Evolutionary conservation across 1,140 invertebrate species (phyloP).

Genomic region (Palaemon carinicauda): DNA sequence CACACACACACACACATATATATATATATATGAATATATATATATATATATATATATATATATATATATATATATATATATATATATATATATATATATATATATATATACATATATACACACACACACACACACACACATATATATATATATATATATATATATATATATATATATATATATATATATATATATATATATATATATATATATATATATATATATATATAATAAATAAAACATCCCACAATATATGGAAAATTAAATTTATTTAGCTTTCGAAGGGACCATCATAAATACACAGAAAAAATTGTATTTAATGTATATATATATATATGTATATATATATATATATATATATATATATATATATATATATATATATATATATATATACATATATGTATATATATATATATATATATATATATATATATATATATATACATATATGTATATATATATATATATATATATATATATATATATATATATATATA

Average conservation of each 20-base stretch:
- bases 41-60: neutral
- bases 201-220: too few species aligned
- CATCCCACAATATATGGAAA: neutral
- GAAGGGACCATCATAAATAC: too few species aligned
- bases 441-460: neutral
- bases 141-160: neutral
- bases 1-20: neutral
- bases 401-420: too few species aligned
- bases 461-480: neutral
- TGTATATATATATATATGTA: neutral
- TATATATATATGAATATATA: neutral
- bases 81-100: neutral
- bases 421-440: neutral
- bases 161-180: constrained; percentile 2
- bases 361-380: neutral
- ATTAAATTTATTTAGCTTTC: too few species aligned
- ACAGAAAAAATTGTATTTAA: too few species aligned
- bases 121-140: too few species aligned
- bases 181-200: neutral
- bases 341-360: neutral
- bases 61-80: neutral
- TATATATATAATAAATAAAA: too few species aligned
- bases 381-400: too few species aligned
- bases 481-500: neutral
- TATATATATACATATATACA: neutral